Conservation (phyloP, 2,888 invertebrate species). For the Limnephilus marmoratus region DNA sequence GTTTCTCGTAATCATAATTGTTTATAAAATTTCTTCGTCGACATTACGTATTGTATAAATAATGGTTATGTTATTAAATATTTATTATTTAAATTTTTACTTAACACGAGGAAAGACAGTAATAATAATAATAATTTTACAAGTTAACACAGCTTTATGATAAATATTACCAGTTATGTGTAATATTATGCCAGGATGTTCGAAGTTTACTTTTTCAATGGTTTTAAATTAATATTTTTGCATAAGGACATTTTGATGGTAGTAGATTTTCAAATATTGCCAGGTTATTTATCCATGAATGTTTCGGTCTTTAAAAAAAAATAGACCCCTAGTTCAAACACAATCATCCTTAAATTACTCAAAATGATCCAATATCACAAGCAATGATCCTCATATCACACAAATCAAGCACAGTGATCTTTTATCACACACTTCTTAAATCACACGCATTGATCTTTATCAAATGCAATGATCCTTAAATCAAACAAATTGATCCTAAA, state of each 20-base stretch:
- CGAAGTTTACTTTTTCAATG: background rate
- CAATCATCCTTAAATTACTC: no score
- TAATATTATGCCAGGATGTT: background rate
- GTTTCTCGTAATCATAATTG: background rate
- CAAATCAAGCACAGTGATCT: no score
- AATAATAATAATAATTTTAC: constrained; percentile 7
- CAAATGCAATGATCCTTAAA: no score
- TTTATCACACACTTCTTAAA: no score
- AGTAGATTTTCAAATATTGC: no score
- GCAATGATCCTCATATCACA: no score
- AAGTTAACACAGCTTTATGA: constrained; percentile 19
- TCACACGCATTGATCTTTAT: no score
- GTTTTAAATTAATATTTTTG: background rate
- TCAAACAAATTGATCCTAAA: no score
- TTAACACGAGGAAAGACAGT: constrained; percentile 19
- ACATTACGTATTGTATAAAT: background rate
- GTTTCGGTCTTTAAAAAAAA: no score
- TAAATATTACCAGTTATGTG: background rate
- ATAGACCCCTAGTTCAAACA: no score
- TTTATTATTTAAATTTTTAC: constrained; percentile 34
- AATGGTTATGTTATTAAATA: background rate
- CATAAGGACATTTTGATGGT: background rate
- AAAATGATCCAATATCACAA: no score
- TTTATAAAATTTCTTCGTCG: constrained; percentile 12
- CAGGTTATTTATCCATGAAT: no score